These are phyloP conservation scores for Manis pentadactyla DNA, from an alignment of 2,797 vertebrate genomes.

Conservation along the genomic window DNA sequence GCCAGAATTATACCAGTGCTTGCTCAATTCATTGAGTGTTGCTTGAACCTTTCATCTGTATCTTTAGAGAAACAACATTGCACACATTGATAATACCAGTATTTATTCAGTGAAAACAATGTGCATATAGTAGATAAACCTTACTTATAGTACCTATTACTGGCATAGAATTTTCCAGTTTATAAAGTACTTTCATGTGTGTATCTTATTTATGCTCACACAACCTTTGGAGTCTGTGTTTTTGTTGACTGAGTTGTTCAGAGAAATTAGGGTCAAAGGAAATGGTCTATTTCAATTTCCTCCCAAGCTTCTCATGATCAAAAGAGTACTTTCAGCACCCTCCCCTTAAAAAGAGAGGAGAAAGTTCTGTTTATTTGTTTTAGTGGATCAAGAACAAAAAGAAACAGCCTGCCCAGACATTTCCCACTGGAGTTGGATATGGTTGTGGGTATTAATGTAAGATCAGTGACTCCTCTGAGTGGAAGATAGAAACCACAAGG, in stretches of 20 bases:
- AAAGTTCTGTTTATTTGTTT: not conserved
- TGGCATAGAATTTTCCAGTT: not conserved
- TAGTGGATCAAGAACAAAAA: not conserved
- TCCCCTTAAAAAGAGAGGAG: not conserved
- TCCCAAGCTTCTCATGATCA: not conserved
- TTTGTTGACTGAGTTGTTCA: not conserved
- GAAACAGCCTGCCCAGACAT: not conserved
- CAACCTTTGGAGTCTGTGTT: not conserved
- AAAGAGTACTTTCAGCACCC: not conserved
- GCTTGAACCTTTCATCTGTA: not conserved
- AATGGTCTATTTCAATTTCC: not conserved
- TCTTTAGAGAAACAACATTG: not conserved
- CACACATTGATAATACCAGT: not conserved
- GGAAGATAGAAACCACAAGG: not conserved
- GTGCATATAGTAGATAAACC: not conserved
- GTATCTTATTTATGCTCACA: not conserved
- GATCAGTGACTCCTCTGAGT: not conserved
- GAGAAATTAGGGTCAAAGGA: not conserved
- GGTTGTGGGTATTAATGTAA: not conserved
- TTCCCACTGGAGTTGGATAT: not conserved
- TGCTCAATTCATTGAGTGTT: not conserved
- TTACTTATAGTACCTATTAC: not conserved
- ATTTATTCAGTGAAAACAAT: slow-evolving; percentile 17
- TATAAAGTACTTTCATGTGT: not conserved
- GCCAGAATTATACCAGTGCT: not conserved